Percentiles rank a stretch among this genome's conserved stretches.
Conservation (phyloP, 2,888 invertebrate genomes). For the Synanthedon myopaeformis region DNA sequence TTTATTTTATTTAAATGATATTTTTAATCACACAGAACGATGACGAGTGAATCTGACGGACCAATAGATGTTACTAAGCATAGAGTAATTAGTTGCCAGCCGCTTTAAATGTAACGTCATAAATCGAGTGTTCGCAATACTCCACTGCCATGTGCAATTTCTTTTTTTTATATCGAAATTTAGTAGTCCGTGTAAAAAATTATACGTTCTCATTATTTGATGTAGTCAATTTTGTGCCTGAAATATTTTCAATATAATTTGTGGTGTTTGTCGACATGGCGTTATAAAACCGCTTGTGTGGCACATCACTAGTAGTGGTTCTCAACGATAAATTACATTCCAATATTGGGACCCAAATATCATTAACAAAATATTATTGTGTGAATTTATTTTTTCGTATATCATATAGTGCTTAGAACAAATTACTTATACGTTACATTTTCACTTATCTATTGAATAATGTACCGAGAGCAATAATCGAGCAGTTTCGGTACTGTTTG, state of each 20-base stretch:
- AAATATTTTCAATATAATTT: constrained; percentile 15
- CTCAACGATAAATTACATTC: constrained; percentile 53
- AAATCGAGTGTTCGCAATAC: constrained; percentile 57
- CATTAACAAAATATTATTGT: not conserved
- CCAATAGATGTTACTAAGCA: constrained; percentile 53
- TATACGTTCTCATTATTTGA: constrained; percentile 39
- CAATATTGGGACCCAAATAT: constrained; percentile 55
- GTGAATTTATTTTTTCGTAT: constrained; percentile 1
- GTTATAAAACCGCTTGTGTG: constrained; percentile 20
- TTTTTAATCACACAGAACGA: constrained; percentile 13
- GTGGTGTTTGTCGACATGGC: constrained; percentile 37
- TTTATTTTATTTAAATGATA: constrained; percentile 7
- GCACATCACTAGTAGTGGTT: constrained; percentile 17
- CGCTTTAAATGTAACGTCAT: constrained; percentile 57
- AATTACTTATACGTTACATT: constrained; percentile 11
- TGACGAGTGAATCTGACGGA: constrained; percentile 36
- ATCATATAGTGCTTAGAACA: constrained; percentile 17
- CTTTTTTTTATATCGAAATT: constrained; percentile 41
- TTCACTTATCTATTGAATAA: not conserved
- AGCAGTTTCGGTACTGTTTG: constrained; percentile 39
- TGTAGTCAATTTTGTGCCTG: constrained; percentile 53
- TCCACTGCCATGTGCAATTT: constrained; percentile 68
- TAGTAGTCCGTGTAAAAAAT: constrained; percentile 35
- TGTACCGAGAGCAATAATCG: constrained; percentile 4
- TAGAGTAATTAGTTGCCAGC: constrained; percentile 68